Percentiles rank a stretch among this genome's conserved stretches.
Conservation (phyloP, 2,888 invertebrate genomes). For the Acrobasis consociella region DNA sequence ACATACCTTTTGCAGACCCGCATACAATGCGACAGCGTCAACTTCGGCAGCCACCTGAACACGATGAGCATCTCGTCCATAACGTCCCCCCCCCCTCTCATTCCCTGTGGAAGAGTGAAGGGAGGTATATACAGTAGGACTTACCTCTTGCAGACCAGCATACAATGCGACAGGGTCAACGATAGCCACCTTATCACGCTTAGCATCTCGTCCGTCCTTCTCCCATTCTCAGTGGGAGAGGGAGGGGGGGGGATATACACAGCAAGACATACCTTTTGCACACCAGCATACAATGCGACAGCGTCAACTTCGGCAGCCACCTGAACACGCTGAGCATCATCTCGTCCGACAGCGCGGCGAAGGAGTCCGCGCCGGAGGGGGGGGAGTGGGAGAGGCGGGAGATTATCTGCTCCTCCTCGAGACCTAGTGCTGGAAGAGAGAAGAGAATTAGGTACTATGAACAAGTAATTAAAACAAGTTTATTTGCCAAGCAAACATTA, state of each 20-base stretch:
- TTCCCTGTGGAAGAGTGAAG: conserved; percentile 34
- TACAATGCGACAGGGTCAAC: conserved; percentile 86
- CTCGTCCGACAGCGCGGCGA: conserved; percentile 91
- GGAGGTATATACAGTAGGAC: conserved; percentile 18
- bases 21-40: conserved; percentile 86
- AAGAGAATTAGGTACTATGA: neutral
- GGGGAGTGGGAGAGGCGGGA: conserved; percentile 35
- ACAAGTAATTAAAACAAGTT: neutral
- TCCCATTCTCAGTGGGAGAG: conserved; percentile 32
- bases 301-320: conserved; percentile 90
- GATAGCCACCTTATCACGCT: conserved; percentile 92
- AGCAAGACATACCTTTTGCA: conserved; percentile 81
- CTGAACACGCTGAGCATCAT: conserved; percentile 91
- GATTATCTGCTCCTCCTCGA: conserved; percentile 44
- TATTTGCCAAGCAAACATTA: too few species aligned
- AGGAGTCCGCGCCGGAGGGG: conserved; percentile 76
- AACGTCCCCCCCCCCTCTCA: conserved; percentile 73
- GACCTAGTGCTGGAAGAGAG: conserved; percentile 35
- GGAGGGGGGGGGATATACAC: conserved; percentile 20
- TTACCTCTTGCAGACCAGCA: conserved; percentile 87
- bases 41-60: conserved; percentile 92
- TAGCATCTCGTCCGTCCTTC: conserved; percentile 93
- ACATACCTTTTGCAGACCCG: too few species aligned
- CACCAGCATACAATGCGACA: conserved; percentile 88
- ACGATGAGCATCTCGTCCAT: conserved; percentile 93